Evolutionary conservation across 1,140 invertebrate genomes (phyloP).

Genomic region (Oncopodura yosiiana): DNA sequence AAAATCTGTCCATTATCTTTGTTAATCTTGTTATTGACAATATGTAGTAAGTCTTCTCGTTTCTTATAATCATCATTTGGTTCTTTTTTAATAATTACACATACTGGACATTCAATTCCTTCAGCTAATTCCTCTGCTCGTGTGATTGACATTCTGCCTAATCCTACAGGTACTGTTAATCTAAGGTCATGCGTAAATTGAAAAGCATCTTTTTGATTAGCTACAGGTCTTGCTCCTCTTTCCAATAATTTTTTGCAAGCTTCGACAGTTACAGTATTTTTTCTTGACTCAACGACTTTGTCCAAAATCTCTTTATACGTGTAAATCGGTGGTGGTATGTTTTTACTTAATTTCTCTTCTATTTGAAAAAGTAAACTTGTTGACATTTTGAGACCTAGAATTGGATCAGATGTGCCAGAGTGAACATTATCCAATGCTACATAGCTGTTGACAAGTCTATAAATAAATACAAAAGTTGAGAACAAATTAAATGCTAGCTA

Average conservation of each 20-base stretch:
- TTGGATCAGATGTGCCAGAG: background rate
- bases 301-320: constrained; percentile 12
- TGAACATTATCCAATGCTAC: constrained; percentile 18
- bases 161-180: background rate
- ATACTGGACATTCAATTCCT: constrained; percentile 3
- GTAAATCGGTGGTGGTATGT: background rate
- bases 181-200: constrained; percentile 15
- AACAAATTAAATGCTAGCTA: background rate
- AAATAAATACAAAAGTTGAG: background rate
- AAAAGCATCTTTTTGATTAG: background rate
- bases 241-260: constrained; percentile 5
- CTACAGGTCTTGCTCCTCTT: constrained; percentile 3
- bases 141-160: background rate
- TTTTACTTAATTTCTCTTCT: constrained; percentile 1
- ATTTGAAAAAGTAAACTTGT: too few species aligned
- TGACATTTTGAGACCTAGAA: too few species aligned
- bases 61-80: constrained; percentile 2
- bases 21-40: constrained; percentile 9
- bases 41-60: constrained; percentile 1
- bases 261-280: constrained; percentile 13
- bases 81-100: constrained; percentile 18
- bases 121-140: constrained; percentile 5
- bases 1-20: constrained; percentile 23
- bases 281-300: constrained; percentile 1
- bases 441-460: constrained; percentile 3